Evolutionary conservation across 2,888 invertebrate species (phyloP), one percentile per base, ranked within the genome.

Genomic region (Calliopum simillimum): DNA sequence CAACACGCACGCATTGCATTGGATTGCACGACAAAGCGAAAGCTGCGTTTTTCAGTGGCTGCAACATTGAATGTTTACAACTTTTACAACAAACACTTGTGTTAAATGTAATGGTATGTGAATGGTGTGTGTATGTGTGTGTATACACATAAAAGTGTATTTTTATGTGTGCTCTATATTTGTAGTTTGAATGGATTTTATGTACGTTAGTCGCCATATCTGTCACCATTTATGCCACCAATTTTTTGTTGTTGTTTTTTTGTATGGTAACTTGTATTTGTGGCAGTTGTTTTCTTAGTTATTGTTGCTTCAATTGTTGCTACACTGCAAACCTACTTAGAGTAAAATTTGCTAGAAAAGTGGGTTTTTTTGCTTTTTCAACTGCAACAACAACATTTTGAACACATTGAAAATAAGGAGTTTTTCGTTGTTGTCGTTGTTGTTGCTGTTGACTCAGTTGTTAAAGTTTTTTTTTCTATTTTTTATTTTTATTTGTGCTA

Each of bases 131-230:
- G 58, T 41, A 11, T 41, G 59, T 12, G 43, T 59, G 21, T 12
- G 4, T 25, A 12, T 25, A 23, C 46, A 23, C 25, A 47, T 46
- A 41, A 0, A 25, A 19, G 4, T n/a, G n/a, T 23, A 11, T 41
- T 19, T 58, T 2, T 59, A 41, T 59, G 14, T n/a, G 43, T 4
- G 55, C 46, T 65, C 55, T 21, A 65, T 11, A 55, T 65, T 56
- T 33, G 5, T 33, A 8, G 6, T 33, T 46, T 23, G 25, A 13
- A 46, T 25, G 41, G n/a, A n/a, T 64, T 51, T 43, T 65, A 65
- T 65, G 53, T 44, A n/a, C 65, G 53, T 55, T 12, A n/a, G 55
- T 21, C 43, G 43, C 44, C 65, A 53, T 65, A 65, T 65, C 55
- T 65, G 55, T 65, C 65, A 44, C 44, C 55, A 21, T 59, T 59